Evolutionary conservation across 2,797 vertebrate species (phyloP).

Genomic region (Anguilla megastoma): DNA sequence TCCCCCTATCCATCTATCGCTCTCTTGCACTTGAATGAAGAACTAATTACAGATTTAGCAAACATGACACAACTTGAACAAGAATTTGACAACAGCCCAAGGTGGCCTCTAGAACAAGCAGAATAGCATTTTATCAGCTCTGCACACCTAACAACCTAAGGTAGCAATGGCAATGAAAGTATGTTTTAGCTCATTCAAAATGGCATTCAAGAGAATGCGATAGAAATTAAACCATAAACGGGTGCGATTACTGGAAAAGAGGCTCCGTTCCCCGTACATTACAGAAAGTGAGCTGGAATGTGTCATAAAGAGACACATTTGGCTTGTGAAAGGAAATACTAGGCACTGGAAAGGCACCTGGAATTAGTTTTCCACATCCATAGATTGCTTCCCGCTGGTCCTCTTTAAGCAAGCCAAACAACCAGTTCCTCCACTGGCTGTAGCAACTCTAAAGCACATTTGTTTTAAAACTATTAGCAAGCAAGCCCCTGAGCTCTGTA

Average conservation of each 20-base stretch:
- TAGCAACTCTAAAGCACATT: neutral
- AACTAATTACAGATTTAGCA: neutral
- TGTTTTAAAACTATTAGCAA: neutral
- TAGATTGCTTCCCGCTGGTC: neutral
- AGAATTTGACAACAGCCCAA: neutral
- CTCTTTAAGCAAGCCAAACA: neutral
- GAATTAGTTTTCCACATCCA: slow-evolving; percentile 48
- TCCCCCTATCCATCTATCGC: neutral
- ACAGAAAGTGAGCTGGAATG: slow-evolving; percentile 9
- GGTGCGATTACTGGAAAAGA: neutral
- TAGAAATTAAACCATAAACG: neutral
- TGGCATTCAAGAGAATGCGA: neutral
- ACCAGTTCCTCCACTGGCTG: neutral
- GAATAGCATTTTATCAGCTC: neutral
- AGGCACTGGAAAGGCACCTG: slow-evolving; percentile 30
- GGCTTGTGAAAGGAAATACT: slow-evolving; percentile 36
- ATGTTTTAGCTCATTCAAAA: neutral
- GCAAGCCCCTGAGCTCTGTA: neutral
- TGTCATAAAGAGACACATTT: slow-evolving; percentile 29
- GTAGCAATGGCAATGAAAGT: neutral
- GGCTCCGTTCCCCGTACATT: neutral
- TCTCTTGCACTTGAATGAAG: neutral
- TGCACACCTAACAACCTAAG: neutral
- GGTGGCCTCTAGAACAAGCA: neutral
- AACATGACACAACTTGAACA: slow-evolving; percentile 25